phyloP scores from a whole-genome alignment of 2,888 invertebrate species.

The Drosophila emarginata region DNA sequence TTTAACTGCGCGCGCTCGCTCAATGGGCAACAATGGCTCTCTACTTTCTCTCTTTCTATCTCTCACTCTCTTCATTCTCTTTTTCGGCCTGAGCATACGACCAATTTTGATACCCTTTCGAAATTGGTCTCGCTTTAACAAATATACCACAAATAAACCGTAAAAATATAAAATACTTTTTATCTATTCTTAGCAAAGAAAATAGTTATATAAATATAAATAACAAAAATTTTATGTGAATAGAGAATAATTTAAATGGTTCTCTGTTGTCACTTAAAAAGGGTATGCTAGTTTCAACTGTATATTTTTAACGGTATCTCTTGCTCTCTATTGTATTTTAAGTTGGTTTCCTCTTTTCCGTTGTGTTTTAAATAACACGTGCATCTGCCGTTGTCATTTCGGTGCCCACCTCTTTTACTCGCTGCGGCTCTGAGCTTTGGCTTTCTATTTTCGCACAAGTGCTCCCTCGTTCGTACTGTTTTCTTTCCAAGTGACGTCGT shows the following conservation, averaged over 20 bases:
- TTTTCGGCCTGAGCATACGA: neutral
- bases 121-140: too few relatives aligned
- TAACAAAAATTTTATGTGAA: too few relatives aligned
- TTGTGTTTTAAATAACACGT: constrained; percentile 42
- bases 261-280: neutral
- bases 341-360: constrained; percentile 25
- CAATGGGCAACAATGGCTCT: neutral
- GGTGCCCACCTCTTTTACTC: neutral
- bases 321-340: neutral
- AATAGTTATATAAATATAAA: too few relatives aligned
- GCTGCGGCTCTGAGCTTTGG: constrained; percentile 1
- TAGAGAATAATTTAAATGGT: too few relatives aligned
- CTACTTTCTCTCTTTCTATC: constrained; percentile 1
- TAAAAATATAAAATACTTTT: too few relatives aligned
- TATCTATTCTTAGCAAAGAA: too few relatives aligned
- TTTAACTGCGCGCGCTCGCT: constrained; percentile 38
- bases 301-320: too few relatives aligned
- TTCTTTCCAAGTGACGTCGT: constrained; percentile 9
- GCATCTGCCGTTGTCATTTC: constrained; percentile 35
- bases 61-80: constrained; percentile 4
- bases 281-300: neutral
- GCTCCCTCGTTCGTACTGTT: constrained; percentile 10
- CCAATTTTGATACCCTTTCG: neutral
- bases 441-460: constrained; percentile 35
- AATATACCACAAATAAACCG: too few relatives aligned